Conservation (phyloP, 2,797 vertebrate species). For the Oophaga sylvatica region DNA sequence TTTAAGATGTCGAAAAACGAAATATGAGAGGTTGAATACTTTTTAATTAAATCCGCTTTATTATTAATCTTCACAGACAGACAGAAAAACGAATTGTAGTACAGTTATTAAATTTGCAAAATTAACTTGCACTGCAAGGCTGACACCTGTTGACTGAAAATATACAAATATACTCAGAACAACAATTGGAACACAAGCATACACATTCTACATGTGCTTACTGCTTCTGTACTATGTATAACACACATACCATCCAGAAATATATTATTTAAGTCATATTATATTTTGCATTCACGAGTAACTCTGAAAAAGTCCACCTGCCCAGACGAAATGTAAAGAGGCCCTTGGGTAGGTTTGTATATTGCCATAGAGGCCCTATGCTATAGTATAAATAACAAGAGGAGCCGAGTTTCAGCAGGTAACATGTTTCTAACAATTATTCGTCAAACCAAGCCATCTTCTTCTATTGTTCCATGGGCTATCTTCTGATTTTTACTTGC, state of each 20-base stretch:
- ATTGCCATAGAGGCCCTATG: neutral
- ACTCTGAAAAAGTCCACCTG: no score
- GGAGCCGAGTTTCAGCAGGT: no score
- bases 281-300: no score
- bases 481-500: no score
- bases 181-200: neutral
- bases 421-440: no score
- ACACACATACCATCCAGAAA: neutral
- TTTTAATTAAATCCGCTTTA: conserved; percentile 57
- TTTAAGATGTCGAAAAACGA: conserved; percentile 49
- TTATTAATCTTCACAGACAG: conserved; percentile 55
- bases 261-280: neutral
- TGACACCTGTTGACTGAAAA: conserved; percentile 75
- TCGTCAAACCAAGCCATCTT: no score
- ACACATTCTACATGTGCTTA: neutral
- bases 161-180: conserved; percentile 16
- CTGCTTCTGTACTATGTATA: neutral
- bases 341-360: neutral
- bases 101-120: conserved; percentile 35
- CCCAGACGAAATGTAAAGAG: neutral
- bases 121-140: conserved; percentile 65
- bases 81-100: conserved; percentile 16
- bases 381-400: no score
- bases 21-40: conserved; percentile 51
- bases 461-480: no score